A percentile compares a stretch with the other conserved stretches of the same genome.
These are phyloP conservation scores for Eurytoma adleriae DNA, from an alignment of 2,888 invertebrate species.

Conservation along the genomic window DNA sequence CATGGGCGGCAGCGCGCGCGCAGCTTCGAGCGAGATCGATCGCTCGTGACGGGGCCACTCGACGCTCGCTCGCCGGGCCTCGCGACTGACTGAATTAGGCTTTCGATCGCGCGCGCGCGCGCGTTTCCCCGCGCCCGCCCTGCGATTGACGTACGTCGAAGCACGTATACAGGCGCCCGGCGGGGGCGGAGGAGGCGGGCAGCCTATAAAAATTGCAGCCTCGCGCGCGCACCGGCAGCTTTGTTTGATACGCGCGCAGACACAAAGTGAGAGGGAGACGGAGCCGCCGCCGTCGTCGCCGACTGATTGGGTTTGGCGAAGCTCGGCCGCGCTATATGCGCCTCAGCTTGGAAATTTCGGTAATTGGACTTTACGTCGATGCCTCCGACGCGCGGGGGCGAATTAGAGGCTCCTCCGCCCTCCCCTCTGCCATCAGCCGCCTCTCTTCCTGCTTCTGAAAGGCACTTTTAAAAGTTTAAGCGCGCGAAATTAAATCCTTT, in stretches of 20 bases:
- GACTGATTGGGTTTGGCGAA: background rate
- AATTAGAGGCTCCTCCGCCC: background rate
- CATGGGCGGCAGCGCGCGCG: background rate
- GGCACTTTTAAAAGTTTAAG: background rate
- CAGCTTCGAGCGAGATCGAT: slow-evolving; percentile 18
- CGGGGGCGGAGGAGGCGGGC: background rate
- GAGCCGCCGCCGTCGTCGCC: background rate
- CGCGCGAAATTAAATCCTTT: background rate
- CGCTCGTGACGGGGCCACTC: slow-evolving; percentile 17
- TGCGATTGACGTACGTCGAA: slow-evolving; percentile 31
- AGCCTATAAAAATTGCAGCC: background rate
- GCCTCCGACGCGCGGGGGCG: background rate
- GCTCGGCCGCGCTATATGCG: background rate
- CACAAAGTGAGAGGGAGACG: too few relatives aligned
- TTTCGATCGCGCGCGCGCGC: slow-evolving; percentile 31
- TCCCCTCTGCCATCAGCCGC: too few relatives aligned
- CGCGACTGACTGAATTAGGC: slow-evolving; percentile 31
- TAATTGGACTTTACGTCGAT: background rate
- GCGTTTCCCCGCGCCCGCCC: background rate
- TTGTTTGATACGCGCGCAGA: background rate
- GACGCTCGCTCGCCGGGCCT: slow-evolving; percentile 19
- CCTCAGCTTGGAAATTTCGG: background rate
- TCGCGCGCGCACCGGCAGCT: background rate
- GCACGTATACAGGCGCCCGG: slow-evolving; percentile 23
- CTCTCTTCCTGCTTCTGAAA: too few relatives aligned